Evolutionary conservation across 2,113 vertebrate genomes (phyloP).

Genomic region (Nothoprocta perdicaria): DNA sequence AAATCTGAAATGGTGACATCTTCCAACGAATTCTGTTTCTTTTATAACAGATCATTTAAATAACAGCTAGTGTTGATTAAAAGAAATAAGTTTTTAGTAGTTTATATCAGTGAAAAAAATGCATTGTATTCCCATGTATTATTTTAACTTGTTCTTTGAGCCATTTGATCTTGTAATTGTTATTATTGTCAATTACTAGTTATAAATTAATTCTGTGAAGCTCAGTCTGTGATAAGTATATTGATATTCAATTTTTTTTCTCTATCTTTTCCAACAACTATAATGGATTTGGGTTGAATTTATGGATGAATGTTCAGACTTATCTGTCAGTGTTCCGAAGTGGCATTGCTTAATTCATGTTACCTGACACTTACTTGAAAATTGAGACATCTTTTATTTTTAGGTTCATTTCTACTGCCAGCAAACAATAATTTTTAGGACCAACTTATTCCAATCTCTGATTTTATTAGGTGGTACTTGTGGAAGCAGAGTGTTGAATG

Average conservation of each 20-base stretch:
- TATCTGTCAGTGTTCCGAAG: not conserved
- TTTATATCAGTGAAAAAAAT: not conserved
- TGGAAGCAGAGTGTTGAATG: not conserved
- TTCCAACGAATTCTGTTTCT: not conserved
- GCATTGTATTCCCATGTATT: accelerated
- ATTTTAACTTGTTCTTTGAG: not conserved
- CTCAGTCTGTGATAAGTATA: not conserved
- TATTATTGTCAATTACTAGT: not conserved
- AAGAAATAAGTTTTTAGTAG: not conserved
- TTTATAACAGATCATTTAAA: not conserved
- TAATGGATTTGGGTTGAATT: not conserved
- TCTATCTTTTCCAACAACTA: not conserved
- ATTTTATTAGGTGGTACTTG: not conserved
- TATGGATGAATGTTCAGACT: not conserved
- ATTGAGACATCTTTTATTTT: not conserved
- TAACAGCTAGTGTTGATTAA: not conserved
- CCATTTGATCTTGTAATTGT: not conserved
- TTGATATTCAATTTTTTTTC: not conserved
- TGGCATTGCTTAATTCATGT: not conserved
- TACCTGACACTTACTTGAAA: not conserved
- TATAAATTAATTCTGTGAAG: not conserved
- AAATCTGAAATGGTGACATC: not conserved
- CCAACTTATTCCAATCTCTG: not conserved
- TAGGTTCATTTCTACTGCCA: not conserved
- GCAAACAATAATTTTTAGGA: not conserved